Evolutionary conservation across 2,113 vertebrate species (phyloP).

Genomic region (Pseudonaja textilis): DNA sequence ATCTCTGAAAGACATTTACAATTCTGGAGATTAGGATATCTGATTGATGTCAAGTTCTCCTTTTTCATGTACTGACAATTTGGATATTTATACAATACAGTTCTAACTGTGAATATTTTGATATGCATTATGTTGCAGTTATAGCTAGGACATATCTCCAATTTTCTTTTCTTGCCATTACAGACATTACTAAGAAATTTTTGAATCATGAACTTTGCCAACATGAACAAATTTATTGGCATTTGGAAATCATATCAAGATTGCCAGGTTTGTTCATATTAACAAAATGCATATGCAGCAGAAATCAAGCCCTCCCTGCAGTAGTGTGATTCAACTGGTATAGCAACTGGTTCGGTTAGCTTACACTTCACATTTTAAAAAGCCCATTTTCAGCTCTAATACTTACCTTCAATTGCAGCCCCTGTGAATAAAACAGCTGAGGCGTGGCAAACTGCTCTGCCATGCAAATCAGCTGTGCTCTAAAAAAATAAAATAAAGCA

Average conservation of each 20-base stretch:
- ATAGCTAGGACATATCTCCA: background rate
- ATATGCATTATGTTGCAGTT: background rate
- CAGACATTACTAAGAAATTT: background rate
- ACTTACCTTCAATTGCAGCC: no score
- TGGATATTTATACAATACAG: background rate
- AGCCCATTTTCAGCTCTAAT: no score
- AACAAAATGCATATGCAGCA: no score
- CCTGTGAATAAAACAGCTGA: no score
- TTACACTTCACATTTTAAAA: no score
- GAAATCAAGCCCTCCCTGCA: no score
- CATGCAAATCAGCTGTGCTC: no score
- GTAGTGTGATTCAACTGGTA: no score
- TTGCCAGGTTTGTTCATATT: no score
- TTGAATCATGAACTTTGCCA: background rate
- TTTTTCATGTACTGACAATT: background rate
- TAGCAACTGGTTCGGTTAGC: no score
- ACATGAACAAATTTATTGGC: background rate
- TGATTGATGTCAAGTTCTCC: background rate
- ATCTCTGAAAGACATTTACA: background rate
- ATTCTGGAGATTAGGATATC: background rate
- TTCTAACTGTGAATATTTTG: background rate
- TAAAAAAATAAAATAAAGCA: no score
- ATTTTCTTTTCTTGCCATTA: background rate
- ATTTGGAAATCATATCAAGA: background rate
- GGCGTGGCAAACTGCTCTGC: no score